Evolutionary conservation across 2,797 vertebrate genomes (phyloP).

Genomic region (Alectoris magna): DNA sequence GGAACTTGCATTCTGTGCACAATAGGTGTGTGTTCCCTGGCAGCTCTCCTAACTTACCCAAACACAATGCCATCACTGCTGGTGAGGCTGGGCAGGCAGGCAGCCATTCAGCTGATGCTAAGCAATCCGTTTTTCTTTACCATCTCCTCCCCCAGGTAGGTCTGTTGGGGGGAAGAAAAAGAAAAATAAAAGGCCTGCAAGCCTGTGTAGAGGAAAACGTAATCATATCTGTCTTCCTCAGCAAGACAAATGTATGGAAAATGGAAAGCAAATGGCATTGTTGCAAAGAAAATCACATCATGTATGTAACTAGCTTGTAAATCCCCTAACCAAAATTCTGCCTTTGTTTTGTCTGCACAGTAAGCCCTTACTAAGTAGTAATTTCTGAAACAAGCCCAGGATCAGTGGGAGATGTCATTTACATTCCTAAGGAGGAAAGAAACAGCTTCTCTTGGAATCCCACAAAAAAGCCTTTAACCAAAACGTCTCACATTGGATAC

Average conservation of each 20-base stretch:
- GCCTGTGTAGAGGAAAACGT: neutral
- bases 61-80: rapidly evolving
- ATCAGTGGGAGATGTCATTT: neutral
- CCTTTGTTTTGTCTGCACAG: neutral
- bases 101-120: neutral
- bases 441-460: neutral
- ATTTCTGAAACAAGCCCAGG: neutral
- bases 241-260: neutral
- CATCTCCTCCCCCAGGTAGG: neutral
- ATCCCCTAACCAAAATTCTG: neutral
- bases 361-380: neutral
- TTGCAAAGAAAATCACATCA: neutral
- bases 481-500: neutral
- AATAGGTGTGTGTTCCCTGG: rapidly evolving
- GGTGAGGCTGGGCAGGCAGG: neutral
- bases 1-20: neutral
- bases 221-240: neutral
- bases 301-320: neutral
- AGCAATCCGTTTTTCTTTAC: neutral
- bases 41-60: neutral
- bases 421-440: neutral
- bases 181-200: neutral
- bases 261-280: neutral
- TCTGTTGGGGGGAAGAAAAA: neutral
- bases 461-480: neutral